These are phyloP conservation scores for Martes martes DNA, from an alignment of 2,113 vertebrate species.

Conservation along the genomic window DNA sequence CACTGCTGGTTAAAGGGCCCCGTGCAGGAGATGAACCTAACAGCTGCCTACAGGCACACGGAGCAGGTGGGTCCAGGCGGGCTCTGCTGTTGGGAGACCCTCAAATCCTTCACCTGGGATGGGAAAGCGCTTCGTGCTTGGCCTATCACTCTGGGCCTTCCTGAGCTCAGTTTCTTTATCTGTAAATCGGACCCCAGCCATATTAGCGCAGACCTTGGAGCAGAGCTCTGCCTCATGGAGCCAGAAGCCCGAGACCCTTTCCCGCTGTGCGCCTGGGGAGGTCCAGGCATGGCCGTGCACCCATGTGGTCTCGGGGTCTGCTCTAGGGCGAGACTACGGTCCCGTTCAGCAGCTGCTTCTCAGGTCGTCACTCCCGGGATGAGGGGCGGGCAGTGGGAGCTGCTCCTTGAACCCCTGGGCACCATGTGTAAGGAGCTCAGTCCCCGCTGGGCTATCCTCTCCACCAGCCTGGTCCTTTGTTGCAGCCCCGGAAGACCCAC, in stretches of 20 bases:
- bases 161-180: not conserved
- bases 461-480: not conserved
- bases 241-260: not conserved
- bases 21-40: conserved; percentile 84
- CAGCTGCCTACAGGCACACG: conserved; percentile 77
- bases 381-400: accelerated
- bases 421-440: not conserved
- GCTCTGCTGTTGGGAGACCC: not conserved
- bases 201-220: not conserved
- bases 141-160: not conserved
- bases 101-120: not conserved
- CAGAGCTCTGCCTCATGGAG: not conserved
- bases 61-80: conserved; percentile 76
- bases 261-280: accelerated
- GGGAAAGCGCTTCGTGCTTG: not conserved
- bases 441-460: not conserved
- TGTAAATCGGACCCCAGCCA: not conserved
- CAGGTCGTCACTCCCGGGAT: accelerated
- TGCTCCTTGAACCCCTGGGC: too few relatives aligned
- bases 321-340: too few relatives aligned
- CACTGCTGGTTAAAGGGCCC: conserved; percentile 82
- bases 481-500: conserved; percentile 82
- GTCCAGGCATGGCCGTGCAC: accelerated
- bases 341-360: not conserved
- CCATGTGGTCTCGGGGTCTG: accelerated